Percentiles rank a stretch among this genome's conserved stretches.
These are phyloP conservation scores for Eumaeus atala DNA, from an alignment of 1,140 invertebrate genomes.

Conservation along the genomic window DNA sequence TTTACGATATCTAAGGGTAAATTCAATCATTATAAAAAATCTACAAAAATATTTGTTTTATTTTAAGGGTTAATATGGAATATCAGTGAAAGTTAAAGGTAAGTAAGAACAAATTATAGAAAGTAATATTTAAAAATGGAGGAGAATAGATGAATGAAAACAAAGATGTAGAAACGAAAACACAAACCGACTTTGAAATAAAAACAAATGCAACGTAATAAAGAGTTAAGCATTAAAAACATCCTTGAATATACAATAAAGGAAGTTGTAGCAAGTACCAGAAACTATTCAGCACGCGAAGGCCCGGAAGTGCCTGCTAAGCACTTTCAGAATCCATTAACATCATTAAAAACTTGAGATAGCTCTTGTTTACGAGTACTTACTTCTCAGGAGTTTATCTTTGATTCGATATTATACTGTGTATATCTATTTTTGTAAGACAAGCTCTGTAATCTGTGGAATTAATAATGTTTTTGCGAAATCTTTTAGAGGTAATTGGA, in stretches of 20 bases:
- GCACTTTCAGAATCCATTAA: constrained; percentile 8
- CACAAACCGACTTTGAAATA: background rate
- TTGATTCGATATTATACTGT: no score
- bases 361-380: no score
- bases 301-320: background rate
- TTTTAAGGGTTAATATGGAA: no score
- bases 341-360: constrained; percentile 6
- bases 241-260: constrained; percentile 3
- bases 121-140: no score
- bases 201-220: background rate
- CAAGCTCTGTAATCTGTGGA: no score
- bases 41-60: background rate
- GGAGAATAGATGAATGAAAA: background rate
- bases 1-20: background rate
- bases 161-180: background rate
- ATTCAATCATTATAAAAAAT: background rate
- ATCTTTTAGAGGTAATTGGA: no score
- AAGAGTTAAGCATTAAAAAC: background rate
- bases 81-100: no score
- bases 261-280: background rate
- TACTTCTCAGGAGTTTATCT: no score
- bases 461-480: no score
- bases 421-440: no score
- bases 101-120: no score
- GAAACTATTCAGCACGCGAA: background rate